Evolutionary conservation across 2,797 vertebrate species (phyloP).

Genomic region (Sternotherus odoratus): DNA sequence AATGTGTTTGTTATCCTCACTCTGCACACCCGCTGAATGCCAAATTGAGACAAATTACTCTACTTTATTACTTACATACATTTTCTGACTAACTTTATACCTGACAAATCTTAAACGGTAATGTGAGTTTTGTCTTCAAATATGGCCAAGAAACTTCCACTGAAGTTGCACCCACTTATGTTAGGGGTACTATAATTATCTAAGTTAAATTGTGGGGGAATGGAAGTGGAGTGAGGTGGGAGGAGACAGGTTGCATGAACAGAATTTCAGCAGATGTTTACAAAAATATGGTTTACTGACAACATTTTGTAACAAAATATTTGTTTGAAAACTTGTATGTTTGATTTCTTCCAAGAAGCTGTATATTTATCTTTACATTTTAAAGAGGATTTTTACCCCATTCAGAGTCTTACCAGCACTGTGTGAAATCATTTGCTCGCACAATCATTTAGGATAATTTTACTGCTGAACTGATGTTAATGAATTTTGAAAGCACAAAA

Average conservation of each 20-base stretch:
- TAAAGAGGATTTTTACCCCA: not conserved
- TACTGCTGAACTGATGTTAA: not conserved
- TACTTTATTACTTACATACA: not conserved
- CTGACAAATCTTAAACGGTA: not conserved
- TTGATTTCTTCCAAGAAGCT: not conserved
- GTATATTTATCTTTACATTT: not conserved
- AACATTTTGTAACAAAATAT: not conserved
- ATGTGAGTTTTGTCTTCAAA: not conserved
- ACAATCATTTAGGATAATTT: not conserved
- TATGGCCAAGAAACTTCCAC: not conserved
- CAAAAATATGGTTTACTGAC: not conserved
- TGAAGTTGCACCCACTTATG: not conserved
- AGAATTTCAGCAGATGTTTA: not conserved
- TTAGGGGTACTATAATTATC: not conserved
- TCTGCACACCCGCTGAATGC: not conserved
- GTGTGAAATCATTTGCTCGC: not conserved
- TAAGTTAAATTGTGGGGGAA: not conserved
- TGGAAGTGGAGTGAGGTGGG: not conserved
- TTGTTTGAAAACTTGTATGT: not conserved
- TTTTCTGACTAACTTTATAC: slow-evolving; percentile 12
- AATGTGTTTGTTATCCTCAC: not conserved
- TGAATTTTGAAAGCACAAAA: not conserved
- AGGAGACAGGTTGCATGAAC: not conserved
- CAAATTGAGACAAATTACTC: not conserved
- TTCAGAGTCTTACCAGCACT: not conserved